Evolutionary conservation across 2,888 invertebrate genomes (phyloP), one percentile per base, ranked within the genome.

Genomic region (Agrochola macilenta): DNA sequence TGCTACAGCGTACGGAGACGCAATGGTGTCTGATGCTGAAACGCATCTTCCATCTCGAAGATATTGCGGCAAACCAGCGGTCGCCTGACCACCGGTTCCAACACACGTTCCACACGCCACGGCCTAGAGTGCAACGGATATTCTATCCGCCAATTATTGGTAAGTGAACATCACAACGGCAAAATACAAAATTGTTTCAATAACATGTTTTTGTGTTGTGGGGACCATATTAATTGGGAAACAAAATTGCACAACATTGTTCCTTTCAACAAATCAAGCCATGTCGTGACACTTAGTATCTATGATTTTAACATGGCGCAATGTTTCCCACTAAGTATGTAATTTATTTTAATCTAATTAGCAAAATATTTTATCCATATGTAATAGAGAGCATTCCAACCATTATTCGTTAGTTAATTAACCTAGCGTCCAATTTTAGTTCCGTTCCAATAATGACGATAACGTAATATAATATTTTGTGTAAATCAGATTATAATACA

Each of bases 1-100:
- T 98, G n/a, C 97, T 99, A 65, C 98, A 99, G 94, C 97, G 99
- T 82, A 99, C 99, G 7, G 99, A 99, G 94, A 99, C 99, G 0
- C 99, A 99, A 92, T 99, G 99, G 99, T 98, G 98, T 83, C 97
- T 98, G 84, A 97, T 99, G 93, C 97, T 99, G 76, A 97, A 98
- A 87, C 97, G 98, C 79, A 98, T 98, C 74, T 97, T 98, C 89
- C 97, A 98, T 89, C 96, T 99, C 85, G 99, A 99, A 94, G 99
- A 99, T 93, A 97, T 99, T 23, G 97, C 98, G 9, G 97, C 98
- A 83, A 99, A 99, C 96, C 97, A 94, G 46, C 96, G 97, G 58
- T 97, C 97, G 0, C 95, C 96, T 0, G 97, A 97, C 83, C 93
- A 93, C 2, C 94, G 97, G 30, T 97, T 97, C 86, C 97, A 98